A percentile compares a stretch with the other conserved stretches of the same genome.
Evolutionary conservation across 1,140 invertebrate species (phyloP).

Genomic region (Drosophila punjabiensis): DNA sequence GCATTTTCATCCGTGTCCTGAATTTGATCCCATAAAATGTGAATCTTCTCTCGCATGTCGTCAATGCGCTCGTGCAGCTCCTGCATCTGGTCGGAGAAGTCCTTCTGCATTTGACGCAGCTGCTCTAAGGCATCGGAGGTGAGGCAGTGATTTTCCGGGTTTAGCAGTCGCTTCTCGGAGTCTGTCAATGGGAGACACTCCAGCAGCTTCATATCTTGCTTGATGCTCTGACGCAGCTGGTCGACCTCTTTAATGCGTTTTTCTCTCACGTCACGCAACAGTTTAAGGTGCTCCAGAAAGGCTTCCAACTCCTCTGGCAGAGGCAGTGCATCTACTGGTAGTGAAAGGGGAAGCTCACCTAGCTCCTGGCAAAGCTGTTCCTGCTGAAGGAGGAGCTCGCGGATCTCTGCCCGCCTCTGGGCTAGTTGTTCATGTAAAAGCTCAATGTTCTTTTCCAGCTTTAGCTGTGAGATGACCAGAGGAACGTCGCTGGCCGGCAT

Average conservation of each 20-base stretch:
- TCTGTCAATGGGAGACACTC: constrained; percentile 46
- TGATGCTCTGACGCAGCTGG: constrained; percentile 50
- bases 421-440: constrained; percentile 48
- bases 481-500: constrained; percentile 38
- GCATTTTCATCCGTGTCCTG: constrained; percentile 50
- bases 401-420: constrained; percentile 45
- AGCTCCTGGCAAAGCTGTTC: constrained; percentile 65
- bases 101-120: constrained; percentile 45
- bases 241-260: constrained; percentile 41
- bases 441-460: constrained; percentile 62
- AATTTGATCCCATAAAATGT: constrained; percentile 88
- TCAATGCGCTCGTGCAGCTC: constrained; percentile 82
- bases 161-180: constrained; percentile 56
- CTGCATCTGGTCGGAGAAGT: constrained; percentile 58
- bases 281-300: constrained; percentile 46
- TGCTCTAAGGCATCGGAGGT: constrained; percentile 49
- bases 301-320: constrained; percentile 34
- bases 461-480: constrained; percentile 41
- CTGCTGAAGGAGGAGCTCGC: constrained; percentile 60
- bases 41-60: constrained; percentile 86
- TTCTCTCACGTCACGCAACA: constrained; percentile 27
- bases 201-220: constrained; percentile 48
- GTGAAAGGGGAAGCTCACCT: constrained; percentile 46
- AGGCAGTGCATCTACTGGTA: constrained; percentile 60
- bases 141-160: constrained; percentile 56